Base-by-base conservation (phyloP, 2,113 vertebrate species). In the Pygoscelis adeliae region DNA sequence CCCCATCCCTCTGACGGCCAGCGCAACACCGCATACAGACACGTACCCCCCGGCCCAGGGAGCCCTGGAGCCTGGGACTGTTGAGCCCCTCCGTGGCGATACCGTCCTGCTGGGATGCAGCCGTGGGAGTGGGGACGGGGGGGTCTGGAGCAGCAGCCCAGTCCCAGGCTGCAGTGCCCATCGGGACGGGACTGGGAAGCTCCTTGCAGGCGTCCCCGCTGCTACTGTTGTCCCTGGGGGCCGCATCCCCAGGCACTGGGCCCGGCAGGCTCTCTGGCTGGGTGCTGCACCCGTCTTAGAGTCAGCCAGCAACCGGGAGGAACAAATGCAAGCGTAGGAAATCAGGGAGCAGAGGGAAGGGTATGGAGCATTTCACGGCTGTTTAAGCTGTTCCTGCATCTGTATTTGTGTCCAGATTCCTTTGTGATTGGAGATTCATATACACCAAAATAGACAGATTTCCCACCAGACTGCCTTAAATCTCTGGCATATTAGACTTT, bases 21-120 rank as follows among this genome's bases (percentile, higher is more conserved):
- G 61, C 3, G 3, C 38, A 3, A 29, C 5, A 8, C 25, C 13
- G 1, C 3, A 17, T 27, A 4, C 1, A 2, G 36, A 25, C 21
- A 1, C 2, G 2, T 67, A 29, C 8, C 46, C 36, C 40, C 22
- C 21, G 40, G 17, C 14, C 44, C 40, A 4, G 65, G 46, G 13
- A 42, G 7, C 19, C n/a, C 7, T 5, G 32, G 40, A 29, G 40
- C 23, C 40, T 4, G 22, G 13, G 32, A 15, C 2, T 4, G 5
- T 25, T 0, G 1, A 38, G 5, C 27, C 29, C 1, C 52, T 53
- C 5, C 0, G 2, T 2, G 5, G 17, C 0, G 22, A 55, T 38
- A 1, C 78, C 10, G 2, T 36, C 63, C 55, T 2, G 0, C 36
- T 9, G 69, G 63, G 59, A 22, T 62, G 74, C 44, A 47, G 86